Conservation (phyloP, 2,797 vertebrate genomes). For the Acipenser transmontanus region DNA sequence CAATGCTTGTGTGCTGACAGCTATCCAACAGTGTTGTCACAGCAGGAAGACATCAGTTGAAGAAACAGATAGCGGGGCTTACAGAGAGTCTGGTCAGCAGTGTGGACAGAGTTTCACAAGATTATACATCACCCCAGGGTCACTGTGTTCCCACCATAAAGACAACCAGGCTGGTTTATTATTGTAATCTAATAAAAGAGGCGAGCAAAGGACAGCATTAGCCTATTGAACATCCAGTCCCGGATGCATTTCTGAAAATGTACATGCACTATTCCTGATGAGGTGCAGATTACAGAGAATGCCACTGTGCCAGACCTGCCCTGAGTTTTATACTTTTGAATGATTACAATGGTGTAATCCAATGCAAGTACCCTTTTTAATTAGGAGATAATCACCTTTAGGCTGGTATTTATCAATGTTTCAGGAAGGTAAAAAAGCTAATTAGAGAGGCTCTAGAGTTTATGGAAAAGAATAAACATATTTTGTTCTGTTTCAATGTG, state of each 20-base stretch:
- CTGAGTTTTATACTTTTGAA: background rate
- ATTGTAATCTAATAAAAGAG: constrained; percentile 87
- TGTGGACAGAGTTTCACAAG: constrained; percentile 78
- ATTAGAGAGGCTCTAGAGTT: too few relatives aligned
- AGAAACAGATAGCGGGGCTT: constrained; percentile 78
- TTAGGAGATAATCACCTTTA: background rate
- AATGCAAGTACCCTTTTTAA: background rate
- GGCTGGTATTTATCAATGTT: background rate
- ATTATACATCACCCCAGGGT: constrained; percentile 89
- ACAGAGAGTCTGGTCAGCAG: constrained; percentile 67
- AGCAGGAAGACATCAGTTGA: constrained; percentile 92
- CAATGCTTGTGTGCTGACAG: constrained; percentile 81
- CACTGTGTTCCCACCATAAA: constrained; percentile 82
- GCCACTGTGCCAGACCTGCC: background rate
- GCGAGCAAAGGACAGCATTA: constrained; percentile 78
- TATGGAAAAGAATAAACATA: background rate
- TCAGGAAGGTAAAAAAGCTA: background rate
- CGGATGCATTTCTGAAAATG: constrained; percentile 48
- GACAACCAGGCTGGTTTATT: constrained; percentile 63
- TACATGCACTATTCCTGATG: constrained; percentile 53
- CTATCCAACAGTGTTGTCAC: constrained; percentile 87
- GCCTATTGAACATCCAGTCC: constrained; percentile 58
- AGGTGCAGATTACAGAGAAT: constrained; percentile 60
- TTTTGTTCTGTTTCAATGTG: background rate
- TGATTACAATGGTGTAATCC: background rate